Evolutionary conservation across 2,113 vertebrate species (phyloP), one percentile per base, ranked within the genome.

Genomic region (Phylloscopus trochilus): DNA sequence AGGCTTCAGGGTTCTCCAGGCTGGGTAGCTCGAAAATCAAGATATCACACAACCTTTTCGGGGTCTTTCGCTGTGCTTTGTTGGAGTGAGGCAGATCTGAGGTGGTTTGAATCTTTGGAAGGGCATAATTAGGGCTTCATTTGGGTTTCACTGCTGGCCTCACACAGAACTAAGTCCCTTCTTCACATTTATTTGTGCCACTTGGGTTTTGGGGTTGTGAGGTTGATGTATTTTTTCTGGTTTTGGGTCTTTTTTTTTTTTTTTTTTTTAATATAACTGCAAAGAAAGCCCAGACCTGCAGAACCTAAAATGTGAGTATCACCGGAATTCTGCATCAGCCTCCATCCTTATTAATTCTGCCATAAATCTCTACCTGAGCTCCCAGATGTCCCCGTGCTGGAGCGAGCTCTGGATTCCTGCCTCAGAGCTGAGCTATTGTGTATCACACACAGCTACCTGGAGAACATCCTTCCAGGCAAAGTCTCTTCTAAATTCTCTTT

Each of bases 1-100:
- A 95, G 79, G 78, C 74, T 66, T 58, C 76, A 80, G 78, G 58
- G 79, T 89, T 94, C 94, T 92, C 81, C 83, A 83, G 75, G 85
- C 64, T 68, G 87, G 72, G 28, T 5, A 92, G 63, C 79, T 77
- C 72, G 56, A 56, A 97, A 94, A 95, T 94, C 68, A 63, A 90
- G 69, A 69, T 80, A 44, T 64, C 62, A 68, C 58, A 9, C 23
- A 28, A 35, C 15, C 31, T 74, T 51, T 80, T 19, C 14, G 7
- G 74, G 49, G 41, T 47, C 21, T 53, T 49, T 33, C 33, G 74
- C 62, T 69, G 46, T 9, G 11, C 63, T 88, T 62, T 60, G 19
- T 11, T 68, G 81, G 47, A 56, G 28, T 3, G 60, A 60, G 83
- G 83, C 68, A 72, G 69, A 56, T 67, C 8, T 33, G 47, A 75